Percentiles rank a stretch among this genome's conserved stretches.
phyloP scores from a whole-genome alignment of 2,797 vertebrate species.

The Sylvia borin region DNA sequence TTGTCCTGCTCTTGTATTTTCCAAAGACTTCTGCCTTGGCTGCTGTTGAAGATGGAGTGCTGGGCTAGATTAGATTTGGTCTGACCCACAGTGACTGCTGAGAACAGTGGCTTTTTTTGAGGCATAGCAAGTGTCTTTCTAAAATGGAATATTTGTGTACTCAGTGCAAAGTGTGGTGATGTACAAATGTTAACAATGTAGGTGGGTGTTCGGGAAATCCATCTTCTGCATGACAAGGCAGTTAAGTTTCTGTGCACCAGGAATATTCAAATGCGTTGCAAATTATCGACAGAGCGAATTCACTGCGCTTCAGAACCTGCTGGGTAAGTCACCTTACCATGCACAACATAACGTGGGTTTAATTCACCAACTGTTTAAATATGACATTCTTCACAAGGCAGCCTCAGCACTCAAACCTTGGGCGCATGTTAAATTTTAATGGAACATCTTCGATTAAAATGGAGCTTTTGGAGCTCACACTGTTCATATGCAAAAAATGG shows the following conservation, averaged over 20 bases:
- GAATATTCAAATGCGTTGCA: neutral
- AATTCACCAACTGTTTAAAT: conserved; percentile 57
- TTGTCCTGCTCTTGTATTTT: neutral
- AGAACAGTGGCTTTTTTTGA: neutral
- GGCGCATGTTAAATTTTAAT: conserved; percentile 54
- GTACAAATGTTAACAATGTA: neutral
- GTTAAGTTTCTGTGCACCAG: neutral
- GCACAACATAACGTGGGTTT: neutral
- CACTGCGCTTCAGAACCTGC: conserved; percentile 2
- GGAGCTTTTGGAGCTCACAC: conserved; percentile 52
- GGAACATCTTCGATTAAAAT: conserved; percentile 56
- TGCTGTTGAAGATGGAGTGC: neutral
- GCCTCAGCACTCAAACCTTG: neutral
- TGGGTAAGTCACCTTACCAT: conserved; percentile 20
- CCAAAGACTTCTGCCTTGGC: neutral
- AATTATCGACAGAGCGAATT: neutral
- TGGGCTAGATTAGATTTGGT: neutral
- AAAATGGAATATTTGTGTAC: neutral
- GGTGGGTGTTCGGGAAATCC: neutral
- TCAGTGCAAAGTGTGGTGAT: neutral
- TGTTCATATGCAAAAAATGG: conserved; percentile 67
- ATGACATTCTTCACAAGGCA: conserved; percentile 37
- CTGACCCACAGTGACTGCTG: neutral
- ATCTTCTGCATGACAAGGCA: neutral
- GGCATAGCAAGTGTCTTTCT: neutral